A percentile compares a stretch with the other conserved stretches of the same genome.
phyloP scores from a whole-genome alignment of 2,797 vertebrate genomes.

The Smutsia temminckii region DNA sequence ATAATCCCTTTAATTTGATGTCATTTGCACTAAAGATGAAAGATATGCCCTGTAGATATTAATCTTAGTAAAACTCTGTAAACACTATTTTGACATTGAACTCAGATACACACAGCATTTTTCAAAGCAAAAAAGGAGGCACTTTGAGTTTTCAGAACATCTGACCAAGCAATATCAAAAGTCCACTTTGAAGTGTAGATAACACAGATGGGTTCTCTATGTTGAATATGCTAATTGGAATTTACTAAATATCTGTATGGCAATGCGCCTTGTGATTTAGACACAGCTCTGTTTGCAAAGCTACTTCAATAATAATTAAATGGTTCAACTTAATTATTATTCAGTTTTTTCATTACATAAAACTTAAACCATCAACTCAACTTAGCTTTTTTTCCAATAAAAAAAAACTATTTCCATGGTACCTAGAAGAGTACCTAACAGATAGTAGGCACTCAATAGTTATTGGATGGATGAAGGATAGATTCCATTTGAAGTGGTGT shows the following conservation, averaged over 20 bases:
- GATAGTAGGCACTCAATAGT: neutral
- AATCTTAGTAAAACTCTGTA: neutral
- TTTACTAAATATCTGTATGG: neutral
- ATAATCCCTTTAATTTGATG: neutral
- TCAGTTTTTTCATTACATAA: neutral
- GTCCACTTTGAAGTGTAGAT: neutral
- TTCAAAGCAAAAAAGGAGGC: neutral
- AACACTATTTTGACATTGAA: neutral
- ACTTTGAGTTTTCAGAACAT: conserved; percentile 28
- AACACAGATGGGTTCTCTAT: neutral
- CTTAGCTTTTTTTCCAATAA: neutral
- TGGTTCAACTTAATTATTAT: neutral
- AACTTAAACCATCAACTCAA: neutral
- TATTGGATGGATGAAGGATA: neutral
- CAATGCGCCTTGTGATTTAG: neutral
- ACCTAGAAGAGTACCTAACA: neutral
- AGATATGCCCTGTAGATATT: neutral
- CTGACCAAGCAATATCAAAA: neutral
- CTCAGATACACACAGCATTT: neutral
- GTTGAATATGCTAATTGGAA: neutral
- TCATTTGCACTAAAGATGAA: neutral
- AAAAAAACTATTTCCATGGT: neutral
- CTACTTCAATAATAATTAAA: neutral
- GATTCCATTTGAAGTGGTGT: neutral
- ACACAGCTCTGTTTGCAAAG: neutral